phyloP scores from a whole-genome alignment of 2,113 vertebrate genomes.

The Steatornis caripensis region DNA sequence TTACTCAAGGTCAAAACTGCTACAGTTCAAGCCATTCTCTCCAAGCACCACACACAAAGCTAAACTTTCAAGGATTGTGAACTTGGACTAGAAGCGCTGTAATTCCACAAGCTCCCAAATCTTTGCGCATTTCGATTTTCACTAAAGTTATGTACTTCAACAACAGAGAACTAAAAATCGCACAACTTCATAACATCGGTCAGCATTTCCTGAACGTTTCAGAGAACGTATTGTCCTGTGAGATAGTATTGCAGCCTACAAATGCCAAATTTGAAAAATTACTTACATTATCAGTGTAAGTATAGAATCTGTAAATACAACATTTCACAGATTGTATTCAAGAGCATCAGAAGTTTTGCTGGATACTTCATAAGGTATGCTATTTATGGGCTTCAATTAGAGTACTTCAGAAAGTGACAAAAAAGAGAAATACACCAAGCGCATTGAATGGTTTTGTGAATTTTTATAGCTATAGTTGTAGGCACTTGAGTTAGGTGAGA shows the following conservation, averaged over 20 bases:
- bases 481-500: neutral
- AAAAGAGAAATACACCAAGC: neutral
- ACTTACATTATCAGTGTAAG: neutral
- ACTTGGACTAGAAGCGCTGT: neutral
- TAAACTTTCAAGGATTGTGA: neutral
- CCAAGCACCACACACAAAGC: neutral
- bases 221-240: neutral
- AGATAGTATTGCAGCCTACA: neutral
- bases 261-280: neutral
- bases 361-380: neutral
- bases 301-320: neutral
- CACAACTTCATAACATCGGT: neutral
- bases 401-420: neutral
- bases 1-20: constrained; percentile 47
- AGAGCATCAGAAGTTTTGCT: neutral
- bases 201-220: neutral
- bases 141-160: neutral
- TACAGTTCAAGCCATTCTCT: neutral
- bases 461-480: neutral
- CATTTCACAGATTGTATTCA: neutral
- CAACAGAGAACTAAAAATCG: neutral
- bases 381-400: neutral
- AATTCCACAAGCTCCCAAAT: neutral
- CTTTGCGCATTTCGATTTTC: neutral
- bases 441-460: neutral